phyloP scores from a whole-genome alignment of 2,888 invertebrate genomes.

The Ditula angustiorana region DNA sequence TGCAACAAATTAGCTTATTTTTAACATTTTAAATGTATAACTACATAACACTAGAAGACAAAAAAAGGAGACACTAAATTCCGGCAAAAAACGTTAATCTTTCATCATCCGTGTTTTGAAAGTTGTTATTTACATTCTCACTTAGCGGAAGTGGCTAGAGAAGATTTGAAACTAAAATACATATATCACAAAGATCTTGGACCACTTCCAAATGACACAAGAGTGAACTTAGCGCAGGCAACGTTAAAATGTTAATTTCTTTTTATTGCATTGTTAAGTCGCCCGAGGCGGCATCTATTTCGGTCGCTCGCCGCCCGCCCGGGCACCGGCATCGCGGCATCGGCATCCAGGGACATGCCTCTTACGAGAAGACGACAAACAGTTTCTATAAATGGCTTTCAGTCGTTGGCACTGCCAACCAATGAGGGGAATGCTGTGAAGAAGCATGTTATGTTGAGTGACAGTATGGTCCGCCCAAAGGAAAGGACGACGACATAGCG shows the following conservation, averaged over 20 bases:
- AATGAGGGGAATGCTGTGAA: conserved; percentile 29
- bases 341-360: conserved; percentile 74
- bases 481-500: conserved; percentile 8
- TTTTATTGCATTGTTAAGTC: conserved; percentile 86
- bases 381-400: conserved; percentile 79
- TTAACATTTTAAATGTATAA: conserved; percentile 47
- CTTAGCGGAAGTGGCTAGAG: conserved; percentile 80
- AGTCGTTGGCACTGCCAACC: conserved; percentile 65
- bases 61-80: conserved; percentile 56
- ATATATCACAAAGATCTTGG: conserved; percentile 75
- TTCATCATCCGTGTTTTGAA: conserved; percentile 63
- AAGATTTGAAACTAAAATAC: conserved; percentile 71
- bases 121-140: conserved; percentile 71
- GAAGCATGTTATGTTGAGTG: conserved; percentile 49
- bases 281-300: conserved; percentile 79
- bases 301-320: conserved; percentile 77
- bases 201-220: conserved; percentile 81
- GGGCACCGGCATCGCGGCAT: conserved; percentile 55
- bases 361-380: conserved; percentile 81
- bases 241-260: conserved; percentile 82
- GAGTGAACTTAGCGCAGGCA: conserved; percentile 81
- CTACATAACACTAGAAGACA: conserved; percentile 52
- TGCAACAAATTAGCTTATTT: conserved; percentile 66
- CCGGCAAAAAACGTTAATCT: conserved; percentile 60
- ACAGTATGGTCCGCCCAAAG: conserved; percentile 38